phyloP scores from a whole-genome alignment of 1,140 invertebrate genomes.

The Prorops nasuta region DNA sequence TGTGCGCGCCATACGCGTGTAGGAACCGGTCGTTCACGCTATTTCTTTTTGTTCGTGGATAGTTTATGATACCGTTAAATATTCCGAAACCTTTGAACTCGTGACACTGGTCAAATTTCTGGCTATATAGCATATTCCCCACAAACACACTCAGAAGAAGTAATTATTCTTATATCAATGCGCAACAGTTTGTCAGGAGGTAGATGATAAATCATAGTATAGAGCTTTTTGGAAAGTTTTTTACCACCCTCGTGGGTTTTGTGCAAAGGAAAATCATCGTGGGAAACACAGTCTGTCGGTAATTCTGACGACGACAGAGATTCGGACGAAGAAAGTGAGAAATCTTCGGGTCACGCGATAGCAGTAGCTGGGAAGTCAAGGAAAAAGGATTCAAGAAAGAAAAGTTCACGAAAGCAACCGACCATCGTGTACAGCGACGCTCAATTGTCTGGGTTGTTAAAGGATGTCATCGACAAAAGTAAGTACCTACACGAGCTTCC shows the following conservation, averaged over 20 bases:
- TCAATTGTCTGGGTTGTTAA: conserved; percentile 48
- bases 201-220: no score
- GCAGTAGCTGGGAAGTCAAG: conserved; percentile 16
- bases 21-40: no score
- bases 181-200: no score
- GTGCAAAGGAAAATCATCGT: conserved; percentile 42
- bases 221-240: no score
- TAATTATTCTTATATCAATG: no score
- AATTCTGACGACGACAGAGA: conserved; percentile 30
- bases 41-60: no score
- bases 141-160: no score
- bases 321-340: conserved; percentile 23
- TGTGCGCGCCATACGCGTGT: no score
- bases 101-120: no score
- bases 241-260: background rate
- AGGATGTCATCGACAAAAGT: conserved; percentile 47
- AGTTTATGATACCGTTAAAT: no score
- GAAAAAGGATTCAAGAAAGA: conserved; percentile 22
- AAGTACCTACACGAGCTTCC: conserved; percentile 15
- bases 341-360: conserved; percentile 21
- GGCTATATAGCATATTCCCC: no score
- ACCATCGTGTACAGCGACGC: conserved; percentile 45
- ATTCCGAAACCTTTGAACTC: no score
- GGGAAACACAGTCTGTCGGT: conserved; percentile 44
- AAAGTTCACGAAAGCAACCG: conserved; percentile 21